These are phyloP conservation scores for Ataeniobius toweri DNA, from an alignment of 2,797 vertebrate genomes.

Conservation along the genomic window DNA sequence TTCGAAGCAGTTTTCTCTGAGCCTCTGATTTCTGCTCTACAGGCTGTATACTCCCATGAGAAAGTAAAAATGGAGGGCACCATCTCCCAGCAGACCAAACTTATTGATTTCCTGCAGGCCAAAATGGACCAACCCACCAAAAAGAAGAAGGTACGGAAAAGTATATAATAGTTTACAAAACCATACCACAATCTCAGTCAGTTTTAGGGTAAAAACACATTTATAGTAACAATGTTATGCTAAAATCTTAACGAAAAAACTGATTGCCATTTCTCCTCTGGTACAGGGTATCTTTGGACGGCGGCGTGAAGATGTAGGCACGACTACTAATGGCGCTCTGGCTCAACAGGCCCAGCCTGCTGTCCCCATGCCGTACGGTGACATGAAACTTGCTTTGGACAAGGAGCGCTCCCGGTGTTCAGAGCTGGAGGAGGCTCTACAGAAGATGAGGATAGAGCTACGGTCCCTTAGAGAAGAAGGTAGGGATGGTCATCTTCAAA, in stretches of 20 bases:
- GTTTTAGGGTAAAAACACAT: slow-evolving; percentile 6
- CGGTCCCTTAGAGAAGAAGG: slow-evolving; percentile 96
- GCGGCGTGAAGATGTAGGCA: slow-evolving; percentile 93
- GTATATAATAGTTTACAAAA: slow-evolving; percentile 5
- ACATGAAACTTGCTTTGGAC: slow-evolving; percentile 96
- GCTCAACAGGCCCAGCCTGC: slow-evolving; percentile 64
- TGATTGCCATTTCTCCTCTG: slow-evolving; percentile 48
- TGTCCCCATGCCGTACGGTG: slow-evolving; percentile 94
- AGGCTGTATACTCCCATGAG: slow-evolving; percentile 98
- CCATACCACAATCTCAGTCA: slow-evolving; percentile 12
- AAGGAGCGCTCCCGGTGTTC: slow-evolving; percentile 94
- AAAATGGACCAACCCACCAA: slow-evolving; percentile 99
- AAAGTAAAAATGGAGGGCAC: slow-evolving; percentile 99
- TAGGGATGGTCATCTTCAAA: slow-evolving; percentile 56
- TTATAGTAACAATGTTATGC: not conserved
- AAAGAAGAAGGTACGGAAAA: slow-evolving; percentile 93
- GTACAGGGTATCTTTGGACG: slow-evolving; percentile 96
- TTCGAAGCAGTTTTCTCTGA: slow-evolving; percentile 29
- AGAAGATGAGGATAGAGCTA: slow-evolving; percentile 97
- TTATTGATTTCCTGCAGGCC: slow-evolving; percentile 98
- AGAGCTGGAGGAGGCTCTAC: slow-evolving; percentile 96
- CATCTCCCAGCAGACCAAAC: slow-evolving; percentile 98
- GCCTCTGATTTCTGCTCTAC: slow-evolving; percentile 45
- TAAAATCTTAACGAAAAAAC: not conserved
- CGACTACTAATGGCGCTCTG: slow-evolving; percentile 83